A percentile compares a stretch with the other conserved stretches of the same genome.
These are phyloP conservation scores for Megalops cyprinoides DNA, from an alignment of 2,797 vertebrate species.

Conservation along the genomic window DNA sequence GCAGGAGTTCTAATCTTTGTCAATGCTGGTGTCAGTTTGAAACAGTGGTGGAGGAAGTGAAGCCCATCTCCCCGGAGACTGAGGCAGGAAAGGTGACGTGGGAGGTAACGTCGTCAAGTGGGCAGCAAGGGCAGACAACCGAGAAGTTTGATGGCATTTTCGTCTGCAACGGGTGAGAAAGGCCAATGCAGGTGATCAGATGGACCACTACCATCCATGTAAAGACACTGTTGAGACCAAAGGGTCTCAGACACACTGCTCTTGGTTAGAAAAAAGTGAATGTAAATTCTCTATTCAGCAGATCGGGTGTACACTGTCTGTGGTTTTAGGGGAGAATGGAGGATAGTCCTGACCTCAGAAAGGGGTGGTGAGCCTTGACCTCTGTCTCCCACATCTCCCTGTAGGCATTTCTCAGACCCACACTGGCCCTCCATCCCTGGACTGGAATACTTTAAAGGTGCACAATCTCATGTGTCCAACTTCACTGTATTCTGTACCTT, in stretches of 20 bases:
- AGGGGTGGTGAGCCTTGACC: slow-evolving; percentile 30
- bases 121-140: slow-evolving; percentile 47
- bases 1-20: neutral
- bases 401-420: slow-evolving; percentile 76
- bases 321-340: no score
- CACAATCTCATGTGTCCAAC: slow-evolving; percentile 42
- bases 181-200: no score
- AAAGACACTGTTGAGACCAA: no score
- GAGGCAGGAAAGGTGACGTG: slow-evolving; percentile 54
- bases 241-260: no score
- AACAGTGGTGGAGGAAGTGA: slow-evolving; percentile 67
- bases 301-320: no score
- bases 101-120: slow-evolving; percentile 68
- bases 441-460: slow-evolving; percentile 76
- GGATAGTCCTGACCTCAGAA: no score
- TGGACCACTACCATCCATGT: neutral
- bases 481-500: no score
- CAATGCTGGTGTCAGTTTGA: slow-evolving; percentile 66
- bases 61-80: slow-evolving; percentile 55
- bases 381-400: slow-evolving; percentile 44
- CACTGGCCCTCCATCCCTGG: slow-evolving; percentile 73
- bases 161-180: slow-evolving; percentile 70
- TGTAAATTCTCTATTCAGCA: no score
- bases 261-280: no score
- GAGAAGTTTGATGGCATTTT: slow-evolving; percentile 71